A percentile compares a stretch with the other conserved stretches of the same genome.
These are phyloP conservation scores for Halcyon chelicuti DNA, from an alignment of 2,797 vertebrate genomes.

Conservation along the genomic window DNA sequence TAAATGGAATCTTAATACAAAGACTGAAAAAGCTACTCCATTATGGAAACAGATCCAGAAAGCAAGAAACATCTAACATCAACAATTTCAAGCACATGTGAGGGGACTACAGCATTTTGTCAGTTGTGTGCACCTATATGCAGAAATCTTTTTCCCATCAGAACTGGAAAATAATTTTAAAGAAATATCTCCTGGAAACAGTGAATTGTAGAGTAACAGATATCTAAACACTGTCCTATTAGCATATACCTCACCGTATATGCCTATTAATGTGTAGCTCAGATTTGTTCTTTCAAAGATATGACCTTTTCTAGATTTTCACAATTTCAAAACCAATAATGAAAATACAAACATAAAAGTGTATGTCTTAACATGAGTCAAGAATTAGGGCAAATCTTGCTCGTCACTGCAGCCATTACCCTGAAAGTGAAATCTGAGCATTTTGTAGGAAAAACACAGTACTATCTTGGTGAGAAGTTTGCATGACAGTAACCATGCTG, in stretches of 20 bases:
- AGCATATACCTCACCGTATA: background rate
- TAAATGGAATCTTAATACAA: slow-evolving; percentile 38
- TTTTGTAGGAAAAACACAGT: background rate
- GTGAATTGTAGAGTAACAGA: background rate
- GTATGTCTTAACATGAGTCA: background rate
- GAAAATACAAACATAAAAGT: background rate
- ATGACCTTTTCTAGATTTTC: background rate
- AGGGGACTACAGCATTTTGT: background rate
- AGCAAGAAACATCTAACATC: background rate
- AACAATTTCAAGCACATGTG: background rate
- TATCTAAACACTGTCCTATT: background rate
- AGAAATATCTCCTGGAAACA: background rate
- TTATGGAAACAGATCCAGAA: slow-evolving; percentile 18
- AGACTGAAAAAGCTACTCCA: background rate
- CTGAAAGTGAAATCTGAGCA: background rate
- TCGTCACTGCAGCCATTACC: background rate
- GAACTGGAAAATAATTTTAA: background rate
- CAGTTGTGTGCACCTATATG: background rate
- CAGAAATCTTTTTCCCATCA: background rate
- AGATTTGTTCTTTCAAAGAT: background rate
- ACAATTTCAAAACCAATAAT: background rate
- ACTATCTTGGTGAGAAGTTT: background rate
- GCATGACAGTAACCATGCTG: background rate
- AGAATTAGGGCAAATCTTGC: background rate
- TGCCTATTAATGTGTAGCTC: background rate